phyloP scores from a whole-genome alignment of 1,140 invertebrate genomes.

The Stenopsyche tienmushanensis region DNA sequence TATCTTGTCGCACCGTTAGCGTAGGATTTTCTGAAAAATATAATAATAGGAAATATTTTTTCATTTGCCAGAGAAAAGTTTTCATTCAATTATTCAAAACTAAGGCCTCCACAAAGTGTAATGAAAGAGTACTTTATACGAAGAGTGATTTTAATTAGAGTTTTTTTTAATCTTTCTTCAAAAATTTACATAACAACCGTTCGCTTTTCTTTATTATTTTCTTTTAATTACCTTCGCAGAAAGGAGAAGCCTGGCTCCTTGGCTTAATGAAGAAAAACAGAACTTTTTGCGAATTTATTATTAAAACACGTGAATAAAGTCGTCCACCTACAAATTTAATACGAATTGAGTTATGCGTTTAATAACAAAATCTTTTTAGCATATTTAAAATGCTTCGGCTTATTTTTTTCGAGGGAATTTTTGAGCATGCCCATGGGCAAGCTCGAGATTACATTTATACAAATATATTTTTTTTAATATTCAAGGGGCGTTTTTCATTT shows the following conservation, averaged over 20 bases:
- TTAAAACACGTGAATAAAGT: not conserved
- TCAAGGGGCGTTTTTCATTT: too few relatives aligned
- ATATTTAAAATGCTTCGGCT: too few relatives aligned
- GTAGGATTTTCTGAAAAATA: too few relatives aligned
- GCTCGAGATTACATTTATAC: too few relatives aligned
- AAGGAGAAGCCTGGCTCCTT: too few relatives aligned
- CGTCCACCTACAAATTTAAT: not conserved
- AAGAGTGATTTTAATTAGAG: constrained; percentile 26
- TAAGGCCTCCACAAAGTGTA: constrained; percentile 8
- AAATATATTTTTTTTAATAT: too few relatives aligned
- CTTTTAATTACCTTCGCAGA: not conserved
- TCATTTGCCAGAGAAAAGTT: not conserved
- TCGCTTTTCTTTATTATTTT: not conserved
- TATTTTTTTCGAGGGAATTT: too few relatives aligned
- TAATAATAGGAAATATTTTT: not conserved
- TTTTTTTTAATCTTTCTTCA: constrained; percentile 24
- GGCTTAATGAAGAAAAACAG: not conserved
- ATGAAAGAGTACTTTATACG: constrained; percentile 21
- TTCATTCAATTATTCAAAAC: constrained; percentile 23
- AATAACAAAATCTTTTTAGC: too few relatives aligned
- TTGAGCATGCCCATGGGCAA: too few relatives aligned
- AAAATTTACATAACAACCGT: constrained; percentile 27
- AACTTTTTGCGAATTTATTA: not conserved
- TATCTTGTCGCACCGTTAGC: too few relatives aligned
- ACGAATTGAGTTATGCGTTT: not conserved